phyloP scores from a whole-genome alignment of 2,888 invertebrate species.

The Biston stratarius region DNA sequence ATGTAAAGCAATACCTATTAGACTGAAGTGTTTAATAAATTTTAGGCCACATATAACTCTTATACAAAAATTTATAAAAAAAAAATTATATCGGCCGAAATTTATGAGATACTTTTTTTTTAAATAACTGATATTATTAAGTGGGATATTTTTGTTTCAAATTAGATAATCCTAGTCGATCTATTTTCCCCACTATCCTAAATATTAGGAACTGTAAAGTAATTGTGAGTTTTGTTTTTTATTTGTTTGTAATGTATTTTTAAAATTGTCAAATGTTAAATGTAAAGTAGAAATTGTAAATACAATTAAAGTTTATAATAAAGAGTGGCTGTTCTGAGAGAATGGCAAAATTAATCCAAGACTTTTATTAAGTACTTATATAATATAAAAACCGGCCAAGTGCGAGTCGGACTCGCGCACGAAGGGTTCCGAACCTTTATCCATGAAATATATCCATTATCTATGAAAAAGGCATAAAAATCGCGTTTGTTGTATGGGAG shows the following conservation, averaged over 20 bases:
- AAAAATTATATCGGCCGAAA: constrained; percentile 70
- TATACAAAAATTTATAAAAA: constrained; percentile 68
- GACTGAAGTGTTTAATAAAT: constrained; percentile 82
- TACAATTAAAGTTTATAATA: constrained; percentile 87
- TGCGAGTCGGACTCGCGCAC: too few relatives aligned
- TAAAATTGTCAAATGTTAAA: constrained; percentile 84
- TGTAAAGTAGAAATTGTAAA: constrained; percentile 87
- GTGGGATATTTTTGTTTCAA: constrained; percentile 79
- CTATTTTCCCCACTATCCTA: constrained; percentile 73
- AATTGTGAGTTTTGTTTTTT: constrained; percentile 80
- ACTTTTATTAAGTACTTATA: constrained; percentile 9
- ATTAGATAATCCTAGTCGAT: constrained; percentile 83
- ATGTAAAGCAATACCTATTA: constrained; percentile 81
- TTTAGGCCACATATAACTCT: constrained; percentile 67
- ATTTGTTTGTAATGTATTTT: constrained; percentile 85
- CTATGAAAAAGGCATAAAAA: too few relatives aligned
- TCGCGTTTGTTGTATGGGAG: too few relatives aligned
- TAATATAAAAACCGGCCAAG: background rate
- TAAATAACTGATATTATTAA: constrained; percentile 40
- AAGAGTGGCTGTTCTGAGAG: constrained; percentile 82
- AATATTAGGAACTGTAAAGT: constrained; percentile 76
- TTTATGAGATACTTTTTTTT: constrained; percentile 76
- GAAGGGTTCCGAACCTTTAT: too few relatives aligned
- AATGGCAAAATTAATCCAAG: constrained; percentile 62
- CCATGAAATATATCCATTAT: too few relatives aligned